A percentile compares a stretch with the other conserved stretches of the same genome.
These are phyloP conservation scores for Steatocranus sp. DNA, from an alignment of 2,797 vertebrate genomes.

Conservation along the genomic window DNA sequence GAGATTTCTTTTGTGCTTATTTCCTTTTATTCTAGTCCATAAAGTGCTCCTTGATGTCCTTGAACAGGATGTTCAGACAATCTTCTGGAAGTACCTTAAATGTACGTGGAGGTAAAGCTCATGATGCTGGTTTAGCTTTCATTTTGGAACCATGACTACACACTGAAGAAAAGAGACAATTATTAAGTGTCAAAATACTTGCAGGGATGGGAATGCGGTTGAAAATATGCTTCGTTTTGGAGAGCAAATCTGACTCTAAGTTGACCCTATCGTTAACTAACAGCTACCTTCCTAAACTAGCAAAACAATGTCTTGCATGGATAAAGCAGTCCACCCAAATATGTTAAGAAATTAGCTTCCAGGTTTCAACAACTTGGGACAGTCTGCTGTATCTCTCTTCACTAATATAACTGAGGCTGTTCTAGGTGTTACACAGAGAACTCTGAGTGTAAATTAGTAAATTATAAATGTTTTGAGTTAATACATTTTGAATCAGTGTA, in stretches of 20 bases:
- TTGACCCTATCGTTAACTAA: background rate
- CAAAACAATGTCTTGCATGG: background rate
- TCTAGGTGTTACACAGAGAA: background rate
- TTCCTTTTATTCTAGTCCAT: background rate
- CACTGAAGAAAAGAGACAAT: background rate
- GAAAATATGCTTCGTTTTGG: background rate
- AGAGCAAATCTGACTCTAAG: background rate
- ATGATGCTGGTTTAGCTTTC: background rate
- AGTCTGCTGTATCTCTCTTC: background rate
- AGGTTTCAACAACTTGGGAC: background rate
- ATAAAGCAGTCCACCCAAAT: background rate
- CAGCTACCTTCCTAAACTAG: background rate
- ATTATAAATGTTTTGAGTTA: background rate
- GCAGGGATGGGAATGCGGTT: background rate
- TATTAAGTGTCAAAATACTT: background rate
- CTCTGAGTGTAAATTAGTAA: background rate
- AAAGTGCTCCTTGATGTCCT: background rate
- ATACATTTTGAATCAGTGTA: background rate
- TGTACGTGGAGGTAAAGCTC: background rate
- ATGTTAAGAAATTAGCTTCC: background rate
- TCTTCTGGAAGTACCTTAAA: background rate
- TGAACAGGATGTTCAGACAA: background rate
- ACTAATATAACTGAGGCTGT: accelerated
- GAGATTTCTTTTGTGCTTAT: background rate
- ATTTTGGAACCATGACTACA: background rate